Evolutionary conservation across 2,888 invertebrate species (phyloP).

Genomic region (Ernsta delagoae): DNA sequence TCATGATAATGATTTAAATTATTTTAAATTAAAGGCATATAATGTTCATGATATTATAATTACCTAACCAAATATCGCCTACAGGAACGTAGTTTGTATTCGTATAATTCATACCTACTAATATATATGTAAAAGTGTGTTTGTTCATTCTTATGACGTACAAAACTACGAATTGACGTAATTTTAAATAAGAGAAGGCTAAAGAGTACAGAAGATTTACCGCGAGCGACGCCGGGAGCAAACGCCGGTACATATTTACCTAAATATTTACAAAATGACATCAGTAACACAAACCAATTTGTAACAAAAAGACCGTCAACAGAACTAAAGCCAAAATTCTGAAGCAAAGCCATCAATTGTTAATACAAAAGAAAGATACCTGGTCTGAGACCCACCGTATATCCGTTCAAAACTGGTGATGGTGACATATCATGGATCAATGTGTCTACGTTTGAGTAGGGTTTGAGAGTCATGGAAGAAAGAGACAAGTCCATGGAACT

Average conservation of each 20-base stretch:
- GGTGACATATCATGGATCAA: slow-evolving; percentile 65
- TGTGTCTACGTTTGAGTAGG: slow-evolving; percentile 66
- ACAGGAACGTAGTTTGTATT: too few relatives aligned
- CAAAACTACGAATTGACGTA: too few relatives aligned
- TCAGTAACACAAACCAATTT: slow-evolving; percentile 9
- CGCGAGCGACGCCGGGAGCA: background rate
- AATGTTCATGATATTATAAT: too few relatives aligned
- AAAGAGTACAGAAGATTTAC: too few relatives aligned
- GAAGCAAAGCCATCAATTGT: slow-evolving; percentile 21
- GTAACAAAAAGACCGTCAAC: slow-evolving; percentile 9
- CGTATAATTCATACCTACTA: too few relatives aligned
- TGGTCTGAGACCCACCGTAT: slow-evolving; percentile 25
- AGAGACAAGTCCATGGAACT: too few relatives aligned
- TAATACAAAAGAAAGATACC: slow-evolving; percentile 15
- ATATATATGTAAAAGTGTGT: too few relatives aligned
- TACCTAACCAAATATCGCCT: too few relatives aligned
- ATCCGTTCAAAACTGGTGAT: slow-evolving; percentile 53
- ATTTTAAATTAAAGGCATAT: too few relatives aligned
- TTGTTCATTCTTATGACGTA: too few relatives aligned
- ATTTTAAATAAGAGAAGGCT: too few relatives aligned
- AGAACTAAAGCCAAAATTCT: slow-evolving; percentile 10
- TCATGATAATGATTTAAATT: too few relatives aligned
- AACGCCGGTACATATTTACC: background rate
- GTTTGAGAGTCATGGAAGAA: slow-evolving; percentile 39
- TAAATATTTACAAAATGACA: slow-evolving; percentile 2